Conservation (phyloP, 2,888 invertebrate species). For the Cephus spinipes region DNA sequence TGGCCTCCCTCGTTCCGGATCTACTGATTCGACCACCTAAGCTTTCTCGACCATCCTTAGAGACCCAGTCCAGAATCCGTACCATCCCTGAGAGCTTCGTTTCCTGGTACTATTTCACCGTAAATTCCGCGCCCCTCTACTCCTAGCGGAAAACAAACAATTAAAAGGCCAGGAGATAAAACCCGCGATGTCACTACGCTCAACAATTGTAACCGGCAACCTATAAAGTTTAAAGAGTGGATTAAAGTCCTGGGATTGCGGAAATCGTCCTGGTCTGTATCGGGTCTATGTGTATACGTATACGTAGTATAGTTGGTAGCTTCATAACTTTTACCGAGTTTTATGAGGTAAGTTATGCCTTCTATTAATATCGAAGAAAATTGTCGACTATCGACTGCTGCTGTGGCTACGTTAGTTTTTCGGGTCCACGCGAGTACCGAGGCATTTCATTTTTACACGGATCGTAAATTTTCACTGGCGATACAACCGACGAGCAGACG, state of each 20-base stretch:
- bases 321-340: background rate
- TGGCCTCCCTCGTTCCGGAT: conserved; percentile 4
- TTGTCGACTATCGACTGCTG: background rate
- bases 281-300: background rate
- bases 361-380: background rate
- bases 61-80: background rate
- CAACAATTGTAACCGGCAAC: conserved; percentile 16
- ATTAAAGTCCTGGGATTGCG: conserved; percentile 15
- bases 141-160: conserved; percentile 17
- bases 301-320: background rate
- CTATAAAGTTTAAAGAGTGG: conserved; percentile 12
- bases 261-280: background rate
- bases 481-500: background rate
- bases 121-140: background rate
- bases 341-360: background rate
- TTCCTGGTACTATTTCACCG: conserved; percentile 2
- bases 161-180: conserved; percentile 25
- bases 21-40: background rate
- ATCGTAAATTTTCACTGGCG: background rate
- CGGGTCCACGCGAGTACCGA: background rate
- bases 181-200: conserved; percentile 22
- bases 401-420: background rate
- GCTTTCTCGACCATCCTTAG: background rate
- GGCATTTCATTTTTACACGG: background rate
- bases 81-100: background rate